phyloP scores from a whole-genome alignment of 2,113 vertebrate genomes.

The Phylloscopus trochiloides region DNA sequence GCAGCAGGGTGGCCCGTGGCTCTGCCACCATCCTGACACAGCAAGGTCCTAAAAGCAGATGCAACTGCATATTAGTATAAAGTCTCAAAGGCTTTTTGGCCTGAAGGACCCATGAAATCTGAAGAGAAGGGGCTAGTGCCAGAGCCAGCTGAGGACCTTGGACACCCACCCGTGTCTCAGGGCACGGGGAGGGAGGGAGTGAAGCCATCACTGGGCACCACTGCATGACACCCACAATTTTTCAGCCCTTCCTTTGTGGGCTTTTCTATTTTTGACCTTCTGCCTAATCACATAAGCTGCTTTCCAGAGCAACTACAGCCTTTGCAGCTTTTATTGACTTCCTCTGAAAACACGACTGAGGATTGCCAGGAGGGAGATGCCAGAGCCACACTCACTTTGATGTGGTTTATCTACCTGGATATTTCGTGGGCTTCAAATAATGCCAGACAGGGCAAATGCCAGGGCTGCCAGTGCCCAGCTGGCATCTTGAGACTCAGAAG shows the following conservation, averaged over 20 bases:
- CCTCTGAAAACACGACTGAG: background rate
- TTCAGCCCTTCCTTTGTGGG: background rate
- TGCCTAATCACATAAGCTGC: background rate
- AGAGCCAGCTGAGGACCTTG: background rate
- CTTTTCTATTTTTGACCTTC: constrained; percentile 49
- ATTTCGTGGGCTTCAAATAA: background rate
- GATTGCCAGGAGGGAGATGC: background rate
- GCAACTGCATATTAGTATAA: background rate
- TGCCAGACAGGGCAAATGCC: background rate
- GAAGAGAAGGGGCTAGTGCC: background rate
- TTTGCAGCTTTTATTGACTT: constrained; percentile 12
- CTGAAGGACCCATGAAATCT: background rate
- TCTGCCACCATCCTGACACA: background rate
- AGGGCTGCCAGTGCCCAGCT: background rate
- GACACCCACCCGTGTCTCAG: background rate
- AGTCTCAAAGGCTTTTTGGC: background rate
- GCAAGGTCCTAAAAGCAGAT: background rate
- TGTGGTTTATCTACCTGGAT: background rate
- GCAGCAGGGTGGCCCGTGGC: background rate
- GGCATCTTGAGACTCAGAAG: background rate
- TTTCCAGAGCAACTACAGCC: constrained; percentile 12
- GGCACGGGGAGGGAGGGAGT: accelerated
- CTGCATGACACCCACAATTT: background rate
- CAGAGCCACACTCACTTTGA: accelerated
- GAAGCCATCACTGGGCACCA: background rate